Evolutionary conservation across 92 coral and sea anemone species (phyloP).

Genomic region (Virgularia gustaviana): DNA sequence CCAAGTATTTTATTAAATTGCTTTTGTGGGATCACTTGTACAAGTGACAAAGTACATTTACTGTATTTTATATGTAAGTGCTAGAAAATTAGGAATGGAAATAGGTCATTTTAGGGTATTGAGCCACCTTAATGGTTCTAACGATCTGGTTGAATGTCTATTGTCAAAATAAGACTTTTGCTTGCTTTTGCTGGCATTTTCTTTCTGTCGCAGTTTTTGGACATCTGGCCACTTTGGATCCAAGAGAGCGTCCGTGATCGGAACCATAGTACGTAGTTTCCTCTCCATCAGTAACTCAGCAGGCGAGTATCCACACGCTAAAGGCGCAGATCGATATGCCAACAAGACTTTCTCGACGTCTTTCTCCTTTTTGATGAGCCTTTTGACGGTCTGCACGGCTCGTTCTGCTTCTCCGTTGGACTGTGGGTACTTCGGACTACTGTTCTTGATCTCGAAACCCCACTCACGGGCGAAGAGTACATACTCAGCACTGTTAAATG

Average conservation of each 20-base stretch:
- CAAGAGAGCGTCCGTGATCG: constrained; percentile 15
- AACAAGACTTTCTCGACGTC: constrained; percentile 14
- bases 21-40: no score
- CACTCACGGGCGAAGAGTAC: constrained; percentile 36
- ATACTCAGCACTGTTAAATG: constrained; percentile 27
- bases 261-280: constrained; percentile 35
- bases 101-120: no score
- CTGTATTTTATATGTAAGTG: no score
- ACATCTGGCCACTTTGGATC: constrained; percentile 42
- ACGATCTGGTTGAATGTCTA: constrained; percentile 18
- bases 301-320: constrained; percentile 50
- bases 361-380: constrained; percentile 50
- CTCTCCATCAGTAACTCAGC: constrained; percentile 56
- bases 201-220: constrained; percentile 16
- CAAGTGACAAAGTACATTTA: constrained; percentile 9
- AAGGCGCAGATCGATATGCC: constrained; percentile 52
- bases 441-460: constrained; percentile 32
- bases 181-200: constrained; percentile 16
- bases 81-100: no score
- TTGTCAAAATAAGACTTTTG: constrained; percentile 2
- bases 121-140: constrained; percentile 4
- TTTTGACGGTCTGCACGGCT: constrained; percentile 49
- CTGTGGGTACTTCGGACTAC: constrained; percentile 37
- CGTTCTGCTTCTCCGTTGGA: constrained; percentile 56
- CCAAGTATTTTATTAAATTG: no score